Percentiles rank a stretch among this genome's conserved stretches.
Conservation (phyloP, 2,888 invertebrate species). For the Tolmerus cingulatus region DNA sequence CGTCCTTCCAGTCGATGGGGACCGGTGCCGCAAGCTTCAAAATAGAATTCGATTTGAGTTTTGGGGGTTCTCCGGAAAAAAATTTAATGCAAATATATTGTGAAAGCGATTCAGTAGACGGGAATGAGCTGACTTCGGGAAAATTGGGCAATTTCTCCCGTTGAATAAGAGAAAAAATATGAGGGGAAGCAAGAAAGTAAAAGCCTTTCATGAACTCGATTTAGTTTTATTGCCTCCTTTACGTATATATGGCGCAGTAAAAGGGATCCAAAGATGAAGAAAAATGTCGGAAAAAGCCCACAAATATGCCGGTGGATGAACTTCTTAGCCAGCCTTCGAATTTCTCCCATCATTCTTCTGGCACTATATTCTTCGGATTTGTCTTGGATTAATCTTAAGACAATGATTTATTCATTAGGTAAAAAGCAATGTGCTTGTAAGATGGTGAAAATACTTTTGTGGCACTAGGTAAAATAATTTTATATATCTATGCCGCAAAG, state of each 20-base stretch:
- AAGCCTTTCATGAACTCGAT: neutral
- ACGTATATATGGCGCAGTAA: neutral
- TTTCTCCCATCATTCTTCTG: neutral
- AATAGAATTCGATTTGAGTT: neutral
- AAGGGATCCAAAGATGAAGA: neutral
- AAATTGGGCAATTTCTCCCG: neutral
- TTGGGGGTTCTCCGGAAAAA: neutral
- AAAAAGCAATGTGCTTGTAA: neutral
- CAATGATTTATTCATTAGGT: neutral
- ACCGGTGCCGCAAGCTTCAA: neutral
- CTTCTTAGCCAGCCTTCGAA: neutral
- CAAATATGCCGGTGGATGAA: neutral
- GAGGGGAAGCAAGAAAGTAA: neutral
- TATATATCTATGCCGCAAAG: neutral
- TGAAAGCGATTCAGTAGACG: neutral
- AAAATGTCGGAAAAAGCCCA: neutral
- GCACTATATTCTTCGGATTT: neutral
- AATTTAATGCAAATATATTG: neutral
- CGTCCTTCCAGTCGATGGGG: neutral
- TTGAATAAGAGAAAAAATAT: neutral
- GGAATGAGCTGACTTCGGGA: neutral
- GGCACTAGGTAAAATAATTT: neutral
- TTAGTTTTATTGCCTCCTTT: neutral
- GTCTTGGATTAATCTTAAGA: neutral
- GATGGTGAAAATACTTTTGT: neutral